phyloP scores from a whole-genome alignment of 1,140 invertebrate species.

The Rhizoglyphus robini region DNA sequence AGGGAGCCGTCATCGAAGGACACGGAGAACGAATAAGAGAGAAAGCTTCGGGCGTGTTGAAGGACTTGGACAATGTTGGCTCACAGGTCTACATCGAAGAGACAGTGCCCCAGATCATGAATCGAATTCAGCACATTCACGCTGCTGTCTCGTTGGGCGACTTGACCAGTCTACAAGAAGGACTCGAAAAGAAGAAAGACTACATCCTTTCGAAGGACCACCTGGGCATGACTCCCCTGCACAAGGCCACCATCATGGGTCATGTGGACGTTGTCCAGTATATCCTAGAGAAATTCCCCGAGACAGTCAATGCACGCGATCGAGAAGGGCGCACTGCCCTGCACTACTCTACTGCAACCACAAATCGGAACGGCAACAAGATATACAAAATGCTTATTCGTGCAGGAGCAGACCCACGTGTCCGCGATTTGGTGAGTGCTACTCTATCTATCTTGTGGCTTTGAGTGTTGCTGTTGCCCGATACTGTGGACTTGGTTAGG shows the following conservation, averaged over 20 bases:
- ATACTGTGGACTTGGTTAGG: too few relatives aligned
- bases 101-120: slow-evolving; percentile 69
- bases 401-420: slow-evolving; percentile 57
- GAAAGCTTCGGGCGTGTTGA: slow-evolving; percentile 12
- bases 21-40: slow-evolving; percentile 47
- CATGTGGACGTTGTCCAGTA: slow-evolving; percentile 54
- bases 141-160: slow-evolving; percentile 27
- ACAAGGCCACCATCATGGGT: slow-evolving; percentile 60
- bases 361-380: slow-evolving; percentile 33
- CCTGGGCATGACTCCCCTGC: slow-evolving; percentile 45
- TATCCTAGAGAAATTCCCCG: slow-evolving; percentile 49
- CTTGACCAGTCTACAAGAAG: slow-evolving; percentile 24
- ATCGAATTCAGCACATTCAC: slow-evolving; percentile 27
- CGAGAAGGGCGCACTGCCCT: slow-evolving; percentile 70
- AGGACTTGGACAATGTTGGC: not conserved
- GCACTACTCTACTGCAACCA: slow-evolving; percentile 66
- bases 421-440: slow-evolving; percentile 26
- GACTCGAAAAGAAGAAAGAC: slow-evolving; percentile 35
- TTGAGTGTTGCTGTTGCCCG: too few relatives aligned
- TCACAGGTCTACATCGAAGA: slow-evolving; percentile 44
- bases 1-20: slow-evolving; percentile 71
- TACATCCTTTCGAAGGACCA: slow-evolving; percentile 54
- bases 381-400: slow-evolving; percentile 56
- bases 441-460: too few relatives aligned
- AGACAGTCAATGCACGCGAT: slow-evolving; percentile 52